Percentiles rank a stretch among this genome's conserved stretches.
Conservation (phyloP, 2,888 invertebrate species). For the Galeopsomyia nigrocyanea region DNA sequence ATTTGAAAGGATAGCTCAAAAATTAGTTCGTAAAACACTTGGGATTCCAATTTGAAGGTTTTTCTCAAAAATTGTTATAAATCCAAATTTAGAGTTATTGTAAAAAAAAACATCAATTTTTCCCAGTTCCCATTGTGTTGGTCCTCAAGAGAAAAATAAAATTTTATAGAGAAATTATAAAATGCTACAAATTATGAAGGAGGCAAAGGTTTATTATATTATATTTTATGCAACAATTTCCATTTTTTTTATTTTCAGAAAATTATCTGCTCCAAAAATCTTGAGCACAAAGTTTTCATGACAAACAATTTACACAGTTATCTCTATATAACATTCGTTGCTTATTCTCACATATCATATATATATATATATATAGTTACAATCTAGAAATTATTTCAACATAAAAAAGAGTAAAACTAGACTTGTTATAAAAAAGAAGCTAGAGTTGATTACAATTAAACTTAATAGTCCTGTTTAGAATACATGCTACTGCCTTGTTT, state of each 20-base stretch:
- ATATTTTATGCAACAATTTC: too few species aligned
- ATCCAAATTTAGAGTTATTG: too few species aligned
- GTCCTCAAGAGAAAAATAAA: too few species aligned
- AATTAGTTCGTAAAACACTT: constrained; percentile 91
- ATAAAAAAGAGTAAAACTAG: neutral
- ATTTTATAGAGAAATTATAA: too few species aligned
- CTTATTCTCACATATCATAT: neutral
- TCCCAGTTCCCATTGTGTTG: too few species aligned
- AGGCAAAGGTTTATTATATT: too few species aligned
- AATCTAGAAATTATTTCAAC: neutral
- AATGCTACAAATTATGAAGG: too few species aligned
- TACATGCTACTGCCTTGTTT: neutral
- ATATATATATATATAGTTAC: neutral
- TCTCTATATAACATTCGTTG: constrained; percentile 5
- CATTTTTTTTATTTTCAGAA: neutral
- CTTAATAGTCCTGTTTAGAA: neutral
- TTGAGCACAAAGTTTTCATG: constrained; percentile 6
- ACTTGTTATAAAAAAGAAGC: neutral
- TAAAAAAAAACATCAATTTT: too few species aligned
- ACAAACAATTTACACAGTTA: neutral
- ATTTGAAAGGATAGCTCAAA: constrained; percentile 93
- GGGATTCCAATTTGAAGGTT: constrained; percentile 72
- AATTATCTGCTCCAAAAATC: neutral
- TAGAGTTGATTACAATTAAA: neutral
- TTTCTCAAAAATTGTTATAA: too few species aligned